Evolutionary conservation across 2,888 invertebrate species (phyloP).

Genomic region (Teleiodes luculella): DNA sequence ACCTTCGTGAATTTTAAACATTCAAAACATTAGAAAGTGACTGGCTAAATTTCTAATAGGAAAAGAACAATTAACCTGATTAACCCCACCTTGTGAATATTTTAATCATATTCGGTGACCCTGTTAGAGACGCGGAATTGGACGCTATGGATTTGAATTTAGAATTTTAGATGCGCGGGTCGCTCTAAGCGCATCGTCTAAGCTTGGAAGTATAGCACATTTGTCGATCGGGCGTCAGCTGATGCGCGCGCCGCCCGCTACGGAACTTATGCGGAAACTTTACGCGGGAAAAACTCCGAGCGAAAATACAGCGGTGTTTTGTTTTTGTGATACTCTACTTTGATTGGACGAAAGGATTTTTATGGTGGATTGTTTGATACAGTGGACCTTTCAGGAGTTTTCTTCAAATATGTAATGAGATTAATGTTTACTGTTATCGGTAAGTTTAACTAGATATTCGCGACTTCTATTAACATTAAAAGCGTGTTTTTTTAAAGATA

Average conservation of each 20-base stretch:
- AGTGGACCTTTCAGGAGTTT: conserved; percentile 1
- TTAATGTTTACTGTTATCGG: not conserved
- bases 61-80: conserved; percentile 18
- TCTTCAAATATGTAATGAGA: not conserved
- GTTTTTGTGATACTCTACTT: conserved; percentile 12
- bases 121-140: conserved; percentile 26
- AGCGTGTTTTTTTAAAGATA: no score
- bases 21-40: conserved; percentile 18
- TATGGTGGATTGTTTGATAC: not conserved
- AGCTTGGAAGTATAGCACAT: conserved; percentile 21
- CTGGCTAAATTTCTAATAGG: conserved; percentile 11
- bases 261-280: conserved; percentile 11
- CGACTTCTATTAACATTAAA: no score
- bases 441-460: not conserved
- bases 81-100: conserved; percentile 19
- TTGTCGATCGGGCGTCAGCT: conserved; percentile 24
- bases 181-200: conserved; percentile 12
- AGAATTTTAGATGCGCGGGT: conserved; percentile 9
- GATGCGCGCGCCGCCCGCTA: conserved; percentile 22
- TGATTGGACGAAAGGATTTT: conserved; percentile 6
- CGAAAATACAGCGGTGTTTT: conserved; percentile 16
- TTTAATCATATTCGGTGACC: conserved; percentile 26
- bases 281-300: conserved; percentile 25
- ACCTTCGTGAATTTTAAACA: conserved; percentile 5
- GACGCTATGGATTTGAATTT: conserved; percentile 23